phyloP scores from a whole-genome alignment of 2,797 vertebrate genomes.

The Darevskia nairensis region DNA sequence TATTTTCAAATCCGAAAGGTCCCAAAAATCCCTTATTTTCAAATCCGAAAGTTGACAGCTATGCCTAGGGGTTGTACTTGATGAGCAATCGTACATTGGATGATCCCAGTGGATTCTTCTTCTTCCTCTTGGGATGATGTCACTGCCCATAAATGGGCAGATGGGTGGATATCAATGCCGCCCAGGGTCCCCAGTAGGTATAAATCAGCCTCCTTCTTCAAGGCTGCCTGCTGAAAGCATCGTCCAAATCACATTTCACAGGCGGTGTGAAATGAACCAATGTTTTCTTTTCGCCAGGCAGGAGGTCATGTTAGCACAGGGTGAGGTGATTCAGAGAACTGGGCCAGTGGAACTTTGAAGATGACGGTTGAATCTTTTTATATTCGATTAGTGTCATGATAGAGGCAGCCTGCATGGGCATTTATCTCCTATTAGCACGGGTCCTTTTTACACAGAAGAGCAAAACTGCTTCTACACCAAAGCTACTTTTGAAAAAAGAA shows the following conservation, averaged over 20 bases:
- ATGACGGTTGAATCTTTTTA: not conserved
- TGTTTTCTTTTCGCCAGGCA: not conserved
- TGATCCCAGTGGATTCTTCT: not conserved
- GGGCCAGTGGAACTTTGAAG: not conserved
- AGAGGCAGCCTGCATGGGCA: not conserved
- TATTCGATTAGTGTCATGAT: not conserved
- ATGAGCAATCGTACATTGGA: no score
- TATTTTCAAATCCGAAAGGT: no score
- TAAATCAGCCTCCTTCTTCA: no score
- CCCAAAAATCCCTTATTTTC: no score
- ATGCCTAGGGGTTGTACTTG: not conserved
- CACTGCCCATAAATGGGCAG: not conserved
- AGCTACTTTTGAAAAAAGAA: slow-evolving; percentile 26
- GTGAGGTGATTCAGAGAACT: not conserved
- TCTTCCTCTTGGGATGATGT: not conserved
- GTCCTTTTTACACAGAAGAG: not conserved
- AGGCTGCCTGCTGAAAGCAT: not conserved
- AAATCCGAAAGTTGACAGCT: no score
- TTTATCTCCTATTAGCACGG: not conserved
- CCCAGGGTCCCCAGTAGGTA: not conserved
- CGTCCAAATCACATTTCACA: not conserved
- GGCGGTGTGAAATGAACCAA: not conserved
- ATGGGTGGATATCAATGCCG: not conserved
- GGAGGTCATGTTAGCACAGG: not conserved
- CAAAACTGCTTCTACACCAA: slow-evolving; percentile 2